A percentile compares a stretch with the other conserved stretches of the same genome.
Conservation (phyloP, 2,888 invertebrate genomes). For the Latrodectus hesperus region DNA sequence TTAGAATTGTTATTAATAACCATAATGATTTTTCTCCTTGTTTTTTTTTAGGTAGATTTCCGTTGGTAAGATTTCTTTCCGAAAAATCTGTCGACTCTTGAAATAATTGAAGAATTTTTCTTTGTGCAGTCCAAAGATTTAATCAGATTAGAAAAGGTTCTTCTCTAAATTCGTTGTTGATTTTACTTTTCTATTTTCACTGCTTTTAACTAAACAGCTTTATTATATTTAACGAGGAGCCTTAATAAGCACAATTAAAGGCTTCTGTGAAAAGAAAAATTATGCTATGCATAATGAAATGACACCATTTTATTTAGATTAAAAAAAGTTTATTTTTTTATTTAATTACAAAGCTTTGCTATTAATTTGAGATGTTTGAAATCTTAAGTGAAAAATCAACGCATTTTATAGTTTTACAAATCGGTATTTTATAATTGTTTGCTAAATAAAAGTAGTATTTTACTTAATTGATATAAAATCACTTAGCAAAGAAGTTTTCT, state of each 20-base stretch:
- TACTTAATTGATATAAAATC: too few species aligned
- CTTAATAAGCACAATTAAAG: not conserved
- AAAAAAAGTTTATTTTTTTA: too few species aligned
- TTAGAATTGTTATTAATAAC: slow-evolving; percentile 48
- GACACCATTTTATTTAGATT: too few species aligned
- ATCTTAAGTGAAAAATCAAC: too few species aligned
- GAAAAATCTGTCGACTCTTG: slow-evolving; percentile 50
- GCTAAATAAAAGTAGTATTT: too few species aligned
- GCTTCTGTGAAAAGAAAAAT: too few species aligned
- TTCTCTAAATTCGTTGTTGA: slow-evolving; percentile 2
- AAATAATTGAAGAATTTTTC: slow-evolving; percentile 44
- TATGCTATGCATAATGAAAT: too few species aligned
- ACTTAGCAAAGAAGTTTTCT: too few species aligned
- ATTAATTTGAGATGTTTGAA: too few species aligned
- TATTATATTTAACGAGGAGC: slow-evolving; percentile 23
- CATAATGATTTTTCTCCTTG: slow-evolving; percentile 14
- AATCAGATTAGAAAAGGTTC: slow-evolving; percentile 1
- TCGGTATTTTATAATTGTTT: too few species aligned
- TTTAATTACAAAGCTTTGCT: too few species aligned
- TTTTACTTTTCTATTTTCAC: not conserved
- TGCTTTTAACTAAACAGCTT: slow-evolving; percentile 33
- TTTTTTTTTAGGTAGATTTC: slow-evolving; percentile 19
- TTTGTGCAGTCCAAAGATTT: slow-evolving; percentile 11
- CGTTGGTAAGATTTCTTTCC: slow-evolving; percentile 8
- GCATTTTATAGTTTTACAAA: too few species aligned